Evolutionary conservation across 2,113 vertebrate species (phyloP), one percentile per base, ranked within the genome.

Genomic region (Chloroceryle aenea): DNA sequence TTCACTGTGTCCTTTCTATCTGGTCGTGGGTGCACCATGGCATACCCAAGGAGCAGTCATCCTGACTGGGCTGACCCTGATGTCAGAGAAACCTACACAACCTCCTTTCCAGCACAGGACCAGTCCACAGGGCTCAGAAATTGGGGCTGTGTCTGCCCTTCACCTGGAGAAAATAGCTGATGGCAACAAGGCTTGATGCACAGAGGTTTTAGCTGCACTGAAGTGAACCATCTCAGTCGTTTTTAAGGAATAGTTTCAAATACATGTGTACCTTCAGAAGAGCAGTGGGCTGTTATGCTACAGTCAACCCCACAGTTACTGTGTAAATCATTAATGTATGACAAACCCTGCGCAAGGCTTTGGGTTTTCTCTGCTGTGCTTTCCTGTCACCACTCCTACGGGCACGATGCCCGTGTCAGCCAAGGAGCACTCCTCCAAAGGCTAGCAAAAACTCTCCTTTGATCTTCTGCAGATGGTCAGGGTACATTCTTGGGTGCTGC

Each of bases 11-110:
- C 82, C 61, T 78, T 66, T 58, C n/a, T 8, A 18, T 56, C 55
- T 36, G 0, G 0, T 48, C 21, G 50, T 68, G 22, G 43, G 34
- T 55, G 23, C n/a, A 7, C 0, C 2, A 22, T 0, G 1, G 34
- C 4, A 1, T 29, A 20, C 29, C 17, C 32, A 68, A n/a, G 29
- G 68, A 56, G 15, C 64, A 48, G 5, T 38, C 36, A 30, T 47
- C 36, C 68, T 58, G 64, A 2, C 74, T 56, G 42, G 30, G 25
- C 13, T 86, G 43, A 34, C 36, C 34, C 32, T 43, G 85, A 9
- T 2, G 1, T 48, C 4, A 5, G 26, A 48, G 74, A 75, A 74
- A 78, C 30, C 29, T 52, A 17, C 3, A 12, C 11, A 78, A 1
- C 10, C 40, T 48, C 42, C 26, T 62, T 87, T 14, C 32, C 36